phyloP scores from a whole-genome alignment of 2,797 vertebrate genomes.

The Gila robusta region DNA sequence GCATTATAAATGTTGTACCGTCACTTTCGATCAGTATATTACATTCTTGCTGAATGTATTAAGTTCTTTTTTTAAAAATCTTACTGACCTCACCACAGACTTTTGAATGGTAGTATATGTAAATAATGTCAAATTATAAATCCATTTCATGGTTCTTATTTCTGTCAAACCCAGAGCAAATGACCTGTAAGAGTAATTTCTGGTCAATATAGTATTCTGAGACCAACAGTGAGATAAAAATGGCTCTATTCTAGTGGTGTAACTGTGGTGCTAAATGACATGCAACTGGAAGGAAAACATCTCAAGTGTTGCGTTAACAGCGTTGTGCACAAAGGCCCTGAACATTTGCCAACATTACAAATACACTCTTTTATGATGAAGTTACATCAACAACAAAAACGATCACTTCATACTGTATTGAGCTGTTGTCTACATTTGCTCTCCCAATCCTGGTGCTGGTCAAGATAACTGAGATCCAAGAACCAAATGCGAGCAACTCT shows the following conservation, averaged over 20 bases:
- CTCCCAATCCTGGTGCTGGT: background rate
- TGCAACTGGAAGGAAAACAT: background rate
- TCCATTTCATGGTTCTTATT: background rate
- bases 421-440: background rate
- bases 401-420: constrained; percentile 5
- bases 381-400: background rate
- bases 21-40: background rate
- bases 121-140: background rate
- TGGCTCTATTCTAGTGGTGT: background rate
- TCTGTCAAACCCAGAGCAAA: background rate
- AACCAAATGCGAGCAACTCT: background rate
- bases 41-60: background rate
- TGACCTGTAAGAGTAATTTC: background rate
- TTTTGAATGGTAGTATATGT: background rate
- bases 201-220: background rate
- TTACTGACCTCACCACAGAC: background rate
- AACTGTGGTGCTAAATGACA: constrained; percentile 25
- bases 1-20: background rate
- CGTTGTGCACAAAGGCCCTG: background rate
- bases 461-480: background rate
- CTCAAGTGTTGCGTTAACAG: constrained; percentile 1
- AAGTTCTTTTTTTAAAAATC: too few relatives aligned
- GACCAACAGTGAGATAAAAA: background rate
- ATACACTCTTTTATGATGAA: constrained; percentile 7
- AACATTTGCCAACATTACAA: constrained; percentile 4